phyloP scores from a whole-genome alignment of 2,888 invertebrate species.

The Andrena bucephala region DNA sequence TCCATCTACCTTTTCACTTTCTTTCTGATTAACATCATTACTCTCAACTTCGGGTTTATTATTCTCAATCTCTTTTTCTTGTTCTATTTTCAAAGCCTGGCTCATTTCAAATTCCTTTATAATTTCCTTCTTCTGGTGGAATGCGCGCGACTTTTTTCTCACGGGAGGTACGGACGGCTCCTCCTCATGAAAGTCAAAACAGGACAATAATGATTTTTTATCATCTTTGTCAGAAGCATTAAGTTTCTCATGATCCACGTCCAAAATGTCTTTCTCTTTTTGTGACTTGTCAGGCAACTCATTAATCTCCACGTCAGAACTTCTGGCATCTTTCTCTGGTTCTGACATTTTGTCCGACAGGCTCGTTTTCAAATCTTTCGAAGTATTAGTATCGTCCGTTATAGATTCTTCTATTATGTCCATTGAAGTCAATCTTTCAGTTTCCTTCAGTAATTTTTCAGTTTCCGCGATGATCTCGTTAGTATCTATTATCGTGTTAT shows the following conservation, averaged over 20 bases:
- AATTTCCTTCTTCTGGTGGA: constrained; percentile 83
- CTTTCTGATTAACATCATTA: constrained; percentile 16
- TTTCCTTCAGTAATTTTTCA: constrained; percentile 80
- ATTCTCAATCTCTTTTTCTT: constrained; percentile 72
- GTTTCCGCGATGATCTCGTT: constrained; percentile 77
- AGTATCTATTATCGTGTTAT: constrained; percentile 61
- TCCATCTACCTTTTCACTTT: constrained; percentile 29
- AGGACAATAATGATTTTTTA: constrained; percentile 87
- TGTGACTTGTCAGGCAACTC: constrained; percentile 50
- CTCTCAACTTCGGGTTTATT: constrained; percentile 30
- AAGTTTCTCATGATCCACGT: constrained; percentile 57
- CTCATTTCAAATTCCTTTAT: constrained; percentile 83
- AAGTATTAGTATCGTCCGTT: constrained; percentile 35
- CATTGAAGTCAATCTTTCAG: constrained; percentile 76
- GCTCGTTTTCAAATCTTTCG: constrained; percentile 46
- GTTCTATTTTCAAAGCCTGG: constrained; percentile 80
- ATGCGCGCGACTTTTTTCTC: constrained; percentile 89
- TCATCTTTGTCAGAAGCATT: constrained; percentile 72
- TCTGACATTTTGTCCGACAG: constrained; percentile 45
- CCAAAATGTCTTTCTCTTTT: constrained; percentile 55
- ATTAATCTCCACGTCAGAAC: constrained; percentile 27
- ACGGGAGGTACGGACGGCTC: constrained; percentile 87
- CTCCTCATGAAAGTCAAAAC: constrained; percentile 93
- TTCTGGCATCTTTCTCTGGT: constrained; percentile 45
- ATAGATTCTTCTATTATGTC: constrained; percentile 59